Evolutionary conservation across 2,888 invertebrate species (phyloP).

Genomic region (Caenorhabditis angaria): DNA sequence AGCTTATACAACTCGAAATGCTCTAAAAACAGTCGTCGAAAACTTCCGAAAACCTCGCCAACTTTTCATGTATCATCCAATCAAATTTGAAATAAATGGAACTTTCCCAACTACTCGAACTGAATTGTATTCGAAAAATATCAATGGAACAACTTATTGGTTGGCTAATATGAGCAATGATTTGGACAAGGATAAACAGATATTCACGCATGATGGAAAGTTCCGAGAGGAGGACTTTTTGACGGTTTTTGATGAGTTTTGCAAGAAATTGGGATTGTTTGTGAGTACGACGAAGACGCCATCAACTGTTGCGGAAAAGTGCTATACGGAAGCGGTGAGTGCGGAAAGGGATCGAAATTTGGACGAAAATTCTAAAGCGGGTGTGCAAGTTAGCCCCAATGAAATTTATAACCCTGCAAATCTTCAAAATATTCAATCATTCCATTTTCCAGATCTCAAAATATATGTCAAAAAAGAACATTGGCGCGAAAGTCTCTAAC

Average conservation of each 20-base stretch:
- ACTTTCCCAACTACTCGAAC: slow-evolving; percentile 34
- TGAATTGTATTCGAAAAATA: slow-evolving; percentile 24
- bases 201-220: slow-evolving; percentile 39
- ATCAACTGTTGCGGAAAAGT: slow-evolving; percentile 34
- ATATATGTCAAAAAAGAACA: slow-evolving; percentile 42
- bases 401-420: too few species aligned
- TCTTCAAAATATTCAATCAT: too few species aligned
- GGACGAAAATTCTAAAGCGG: neutral
- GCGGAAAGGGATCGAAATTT: neutral
- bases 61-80: slow-evolving; percentile 44
- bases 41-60: slow-evolving; percentile 42
- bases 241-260: slow-evolving; percentile 35
- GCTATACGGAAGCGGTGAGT: slow-evolving; percentile 37
- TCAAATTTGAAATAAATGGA: slow-evolving; percentile 39
- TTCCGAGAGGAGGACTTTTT: slow-evolving; percentile 41
- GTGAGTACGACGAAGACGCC: slow-evolving; percentile 20
- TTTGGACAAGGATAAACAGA: slow-evolving; percentile 33
- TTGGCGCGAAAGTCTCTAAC: slow-evolving; percentile 27
- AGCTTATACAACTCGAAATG: slow-evolving; percentile 29
- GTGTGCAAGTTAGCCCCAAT: too few species aligned
- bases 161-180: slow-evolving; percentile 34
- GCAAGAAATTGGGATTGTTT: slow-evolving; percentile 19
- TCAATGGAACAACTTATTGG: slow-evolving; percentile 44
- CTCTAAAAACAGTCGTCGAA: slow-evolving; percentile 41
- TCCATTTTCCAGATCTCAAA: slow-evolving; percentile 26